Evolutionary conservation across 2,888 invertebrate species (phyloP), one percentile per base, ranked within the genome.

Genomic region (Epirrita christyi): DNA sequence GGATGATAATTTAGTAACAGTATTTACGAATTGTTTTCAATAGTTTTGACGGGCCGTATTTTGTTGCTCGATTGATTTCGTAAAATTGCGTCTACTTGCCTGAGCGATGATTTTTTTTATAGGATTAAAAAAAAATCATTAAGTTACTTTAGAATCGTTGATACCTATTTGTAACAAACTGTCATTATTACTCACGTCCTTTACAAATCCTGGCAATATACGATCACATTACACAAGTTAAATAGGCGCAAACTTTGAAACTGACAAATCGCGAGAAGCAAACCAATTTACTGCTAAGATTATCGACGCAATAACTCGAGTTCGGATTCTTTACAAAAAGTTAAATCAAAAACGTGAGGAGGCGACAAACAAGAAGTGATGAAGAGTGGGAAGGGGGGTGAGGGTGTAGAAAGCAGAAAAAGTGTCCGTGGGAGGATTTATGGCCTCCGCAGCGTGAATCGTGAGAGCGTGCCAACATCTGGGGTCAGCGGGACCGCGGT

Each of bases 261-360:
- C 15, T 44, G 55, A 51, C 43, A 51, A 44, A 55, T 55, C 51
- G 50, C 27, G 47, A 44, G 50, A 46, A 49, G 49, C 53, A 45
- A 64, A 56, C 61, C 38, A 74, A 77, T 79, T 75, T 78, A 70
- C 68, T 66, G 58, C 61, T 57, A 64, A 70, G 73, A 73, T 80
- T 80, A 81, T 78, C 75, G 78, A 71, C 71, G 80, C 76, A 76
- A 80, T 80, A 81, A 75, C 75, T 75, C 68, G 70, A 66, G 67
- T 62, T 65, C 67, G 67, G 68, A 68, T 68, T 72, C 72, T 75
- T 77, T 76, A 71, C 74, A 78, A 80, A 80, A 84, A 83, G 80
- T 85, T 86, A 84, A 86, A 87, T 86, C 85, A 84, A 83, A 85
- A 83, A 86, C 85, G 86, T 85, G 86, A 83, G 80, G 73, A 71